Evolutionary conservation across 2,888 invertebrate species (phyloP).

Genomic region (Phaonia tiefii): DNA sequence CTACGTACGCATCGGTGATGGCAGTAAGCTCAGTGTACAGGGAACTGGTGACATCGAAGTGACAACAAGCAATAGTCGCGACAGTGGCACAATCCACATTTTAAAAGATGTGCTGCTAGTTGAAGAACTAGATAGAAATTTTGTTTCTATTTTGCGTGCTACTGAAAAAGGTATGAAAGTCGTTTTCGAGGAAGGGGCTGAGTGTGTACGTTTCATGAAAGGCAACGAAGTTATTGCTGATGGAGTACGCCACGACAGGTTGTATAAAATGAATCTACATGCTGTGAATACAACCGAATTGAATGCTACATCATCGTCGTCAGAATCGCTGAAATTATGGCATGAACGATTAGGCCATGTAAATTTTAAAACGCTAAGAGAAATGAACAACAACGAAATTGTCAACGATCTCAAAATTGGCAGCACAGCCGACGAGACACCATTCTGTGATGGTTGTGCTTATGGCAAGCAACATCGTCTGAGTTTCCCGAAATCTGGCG

Average conservation of each 20-base stretch:
- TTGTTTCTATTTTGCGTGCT: constrained; percentile 38
- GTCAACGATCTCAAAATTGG: no score
- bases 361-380: no score
- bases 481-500: constrained; percentile 23
- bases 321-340: no score
- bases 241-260: constrained; percentile 56
- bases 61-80: not conserved
- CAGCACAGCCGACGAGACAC: not conserved
- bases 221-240: constrained; percentile 50
- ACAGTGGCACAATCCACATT: constrained; percentile 31
- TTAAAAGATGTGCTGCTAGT: constrained; percentile 61
- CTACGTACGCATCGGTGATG: constrained; percentile 50
- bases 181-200: constrained; percentile 62
- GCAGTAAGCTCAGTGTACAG: constrained; percentile 29
- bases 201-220: constrained; percentile 58
- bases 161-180: constrained; percentile 62
- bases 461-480: constrained; percentile 45
- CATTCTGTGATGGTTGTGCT: constrained; percentile 35
- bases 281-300: no score
- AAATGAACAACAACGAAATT: no score
- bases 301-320: no score
- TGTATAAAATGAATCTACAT: constrained; percentile 21
- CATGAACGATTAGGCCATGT: no score
- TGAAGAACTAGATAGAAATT: constrained; percentile 2
- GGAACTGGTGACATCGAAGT: constrained; percentile 49